Percentiles rank a stretch among this genome's conserved stretches.
These are phyloP conservation scores for Pyralis farinalis DNA, from an alignment of 2,888 invertebrate species.

Conservation along the genomic window DNA sequence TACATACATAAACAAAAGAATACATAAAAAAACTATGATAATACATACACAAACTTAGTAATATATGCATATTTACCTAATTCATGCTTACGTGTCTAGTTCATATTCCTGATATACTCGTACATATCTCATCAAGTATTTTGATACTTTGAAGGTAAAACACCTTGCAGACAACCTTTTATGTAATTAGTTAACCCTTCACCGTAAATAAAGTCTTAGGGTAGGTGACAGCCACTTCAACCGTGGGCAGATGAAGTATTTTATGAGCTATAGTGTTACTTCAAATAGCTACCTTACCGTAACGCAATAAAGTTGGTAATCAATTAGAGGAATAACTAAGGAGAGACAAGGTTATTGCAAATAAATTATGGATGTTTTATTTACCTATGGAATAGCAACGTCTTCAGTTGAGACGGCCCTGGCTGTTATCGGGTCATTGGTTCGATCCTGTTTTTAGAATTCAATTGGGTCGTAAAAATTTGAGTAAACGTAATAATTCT, in stretches of 20 bases:
- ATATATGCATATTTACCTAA: too few relatives aligned
- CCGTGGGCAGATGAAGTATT: not conserved
- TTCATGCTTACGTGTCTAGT: too few relatives aligned
- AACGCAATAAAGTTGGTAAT: not conserved
- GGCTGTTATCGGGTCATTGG: not conserved
- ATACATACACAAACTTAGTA: too few relatives aligned
- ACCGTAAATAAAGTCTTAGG: constrained; percentile 1
- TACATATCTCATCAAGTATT: too few relatives aligned
- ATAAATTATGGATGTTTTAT: constrained; percentile 3
- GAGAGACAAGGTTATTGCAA: constrained; percentile 1
- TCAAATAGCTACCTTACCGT: not conserved
- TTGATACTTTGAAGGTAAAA: not conserved
- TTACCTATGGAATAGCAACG: not conserved
- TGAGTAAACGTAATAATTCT: too few relatives aligned
- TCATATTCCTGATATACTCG: too few relatives aligned
- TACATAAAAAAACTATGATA: too few relatives aligned
- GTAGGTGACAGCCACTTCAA: constrained; percentile 1
- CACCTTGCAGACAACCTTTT: constrained; percentile 2
- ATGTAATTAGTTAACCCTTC: constrained; percentile 9
- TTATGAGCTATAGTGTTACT: not conserved
- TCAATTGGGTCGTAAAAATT: too few relatives aligned
- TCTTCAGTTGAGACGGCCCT: not conserved
- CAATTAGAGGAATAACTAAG: not conserved
- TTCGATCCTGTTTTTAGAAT: not conserved
- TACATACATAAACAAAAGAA: too few relatives aligned